phyloP scores from a whole-genome alignment of 2,113 vertebrate species.

The Tichodroma muraria region DNA sequence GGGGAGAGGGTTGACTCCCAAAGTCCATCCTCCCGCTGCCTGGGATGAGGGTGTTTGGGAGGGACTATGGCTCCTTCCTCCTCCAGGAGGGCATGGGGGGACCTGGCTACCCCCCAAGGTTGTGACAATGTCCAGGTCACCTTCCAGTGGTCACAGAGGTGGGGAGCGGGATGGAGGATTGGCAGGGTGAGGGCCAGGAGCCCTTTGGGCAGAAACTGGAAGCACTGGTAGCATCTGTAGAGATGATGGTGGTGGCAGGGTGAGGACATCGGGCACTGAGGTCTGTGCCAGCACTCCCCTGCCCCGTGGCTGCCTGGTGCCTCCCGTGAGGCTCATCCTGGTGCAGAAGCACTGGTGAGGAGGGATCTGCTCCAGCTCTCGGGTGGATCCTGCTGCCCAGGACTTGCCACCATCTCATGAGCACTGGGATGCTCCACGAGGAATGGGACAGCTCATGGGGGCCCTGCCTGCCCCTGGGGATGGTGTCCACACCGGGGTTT shows the following conservation, averaged over 20 bases:
- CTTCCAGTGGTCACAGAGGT: not conserved
- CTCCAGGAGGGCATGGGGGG: rapidly evolving
- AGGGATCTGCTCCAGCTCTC: not conserved
- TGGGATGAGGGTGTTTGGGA: not conserved
- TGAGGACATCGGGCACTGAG: rapidly evolving
- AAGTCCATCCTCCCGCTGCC: rapidly evolving
- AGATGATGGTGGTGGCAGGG: not conserved
- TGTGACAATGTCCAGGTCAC: not conserved
- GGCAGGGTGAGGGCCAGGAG: not conserved
- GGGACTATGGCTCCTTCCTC: rapidly evolving
- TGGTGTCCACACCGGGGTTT: rapidly evolving
- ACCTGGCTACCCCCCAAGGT: not conserved
- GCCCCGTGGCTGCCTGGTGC: not conserved
- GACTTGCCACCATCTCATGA: not conserved
- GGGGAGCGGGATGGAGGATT: no score
- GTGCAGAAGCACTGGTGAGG: not conserved
- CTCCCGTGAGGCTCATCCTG: not conserved
- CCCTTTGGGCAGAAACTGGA: not conserved
- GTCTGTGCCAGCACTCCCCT: not conserved
- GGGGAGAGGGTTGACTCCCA: not conserved
- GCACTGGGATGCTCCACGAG: rapidly evolving
- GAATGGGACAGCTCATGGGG: not conserved
- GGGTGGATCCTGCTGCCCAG: not conserved
- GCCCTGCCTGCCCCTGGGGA: not conserved
- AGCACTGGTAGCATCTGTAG: not conserved